Conservation (phyloP, 2,888 invertebrate species). For the Xylota segnis region DNA sequence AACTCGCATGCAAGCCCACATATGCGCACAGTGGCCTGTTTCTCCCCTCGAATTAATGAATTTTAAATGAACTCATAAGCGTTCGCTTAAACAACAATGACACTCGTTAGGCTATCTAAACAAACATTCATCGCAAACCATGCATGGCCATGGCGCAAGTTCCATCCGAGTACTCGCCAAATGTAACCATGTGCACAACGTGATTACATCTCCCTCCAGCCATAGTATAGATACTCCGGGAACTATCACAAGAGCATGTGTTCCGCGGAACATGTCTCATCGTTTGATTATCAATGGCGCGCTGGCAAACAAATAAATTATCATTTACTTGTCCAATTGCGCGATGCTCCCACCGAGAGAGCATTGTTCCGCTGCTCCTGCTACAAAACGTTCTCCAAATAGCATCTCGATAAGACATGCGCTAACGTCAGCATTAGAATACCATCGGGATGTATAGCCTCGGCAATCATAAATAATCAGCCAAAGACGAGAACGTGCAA, state of each 20-base stretch:
- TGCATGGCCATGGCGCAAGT: conserved; percentile 49
- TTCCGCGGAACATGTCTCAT: conserved; percentile 41
- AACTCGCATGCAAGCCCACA: background rate
- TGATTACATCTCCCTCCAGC: conserved; percentile 37
- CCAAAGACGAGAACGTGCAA: conserved; percentile 63
- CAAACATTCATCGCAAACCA: conserved; percentile 64
- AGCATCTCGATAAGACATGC: conserved; percentile 61
- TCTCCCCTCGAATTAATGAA: conserved; percentile 60
- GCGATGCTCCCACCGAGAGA: conserved; percentile 31
- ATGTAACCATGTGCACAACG: conserved; percentile 50
- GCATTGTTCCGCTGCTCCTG: conserved; percentile 36
- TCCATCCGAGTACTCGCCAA: conserved; percentile 22
- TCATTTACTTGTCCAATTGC: conserved; percentile 62
- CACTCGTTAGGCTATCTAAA: conserved; percentile 68
- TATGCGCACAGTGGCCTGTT: background rate
- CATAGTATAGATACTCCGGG: background rate
- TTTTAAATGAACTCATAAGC: conserved; percentile 75
- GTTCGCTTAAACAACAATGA: conserved; percentile 71
- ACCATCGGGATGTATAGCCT: conserved; percentile 24
- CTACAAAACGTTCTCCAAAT: conserved; percentile 67
- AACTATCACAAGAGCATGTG: conserved; percentile 29
- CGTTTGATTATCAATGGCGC: conserved; percentile 69
- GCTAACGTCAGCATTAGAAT: conserved; percentile 62
- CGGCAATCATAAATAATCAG: conserved; percentile 68
- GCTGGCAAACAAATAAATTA: conserved; percentile 71